Conservation (phyloP, 2,113 vertebrate species). For the Bettongia penicillata region DNA sequence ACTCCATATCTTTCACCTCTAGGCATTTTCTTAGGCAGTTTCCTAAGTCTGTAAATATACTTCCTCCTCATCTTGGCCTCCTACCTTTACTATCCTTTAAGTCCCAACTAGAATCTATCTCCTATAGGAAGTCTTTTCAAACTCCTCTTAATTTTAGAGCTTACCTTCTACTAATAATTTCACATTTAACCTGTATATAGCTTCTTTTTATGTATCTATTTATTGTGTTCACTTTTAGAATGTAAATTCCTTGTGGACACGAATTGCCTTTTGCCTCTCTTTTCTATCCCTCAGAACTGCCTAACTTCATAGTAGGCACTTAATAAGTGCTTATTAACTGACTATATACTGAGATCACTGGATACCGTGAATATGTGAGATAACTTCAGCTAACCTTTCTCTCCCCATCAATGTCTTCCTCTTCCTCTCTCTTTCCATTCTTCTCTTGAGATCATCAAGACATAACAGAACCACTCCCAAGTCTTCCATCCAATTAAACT, state of each 20-base stretch:
- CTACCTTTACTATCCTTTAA: too few species aligned
- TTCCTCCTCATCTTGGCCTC: too few species aligned
- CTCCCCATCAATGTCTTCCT: not conserved
- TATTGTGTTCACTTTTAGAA: not conserved
- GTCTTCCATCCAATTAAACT: not conserved
- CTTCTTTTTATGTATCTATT: not conserved
- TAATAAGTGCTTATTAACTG: not conserved
- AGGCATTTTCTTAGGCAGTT: too few species aligned
- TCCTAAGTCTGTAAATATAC: too few species aligned
- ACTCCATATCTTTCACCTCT: too few species aligned
- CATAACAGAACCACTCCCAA: not conserved
- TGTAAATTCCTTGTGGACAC: too few species aligned
- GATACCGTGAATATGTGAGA: not conserved
- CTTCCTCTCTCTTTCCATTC: not conserved
- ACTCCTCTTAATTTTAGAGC: not conserved
- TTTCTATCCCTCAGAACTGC: not conserved
- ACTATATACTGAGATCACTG: not conserved
- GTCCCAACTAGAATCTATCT: not conserved
- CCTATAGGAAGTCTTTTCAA: not conserved
- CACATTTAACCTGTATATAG: not conserved
- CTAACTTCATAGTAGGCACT: not conserved
- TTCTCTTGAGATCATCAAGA: not conserved
- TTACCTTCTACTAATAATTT: not conserved
- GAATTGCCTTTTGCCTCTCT: not conserved
- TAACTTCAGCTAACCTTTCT: not conserved